Evolutionary conservation across 2,113 vertebrate genomes (phyloP).

Genomic region (Calidris pygmaea): DNA sequence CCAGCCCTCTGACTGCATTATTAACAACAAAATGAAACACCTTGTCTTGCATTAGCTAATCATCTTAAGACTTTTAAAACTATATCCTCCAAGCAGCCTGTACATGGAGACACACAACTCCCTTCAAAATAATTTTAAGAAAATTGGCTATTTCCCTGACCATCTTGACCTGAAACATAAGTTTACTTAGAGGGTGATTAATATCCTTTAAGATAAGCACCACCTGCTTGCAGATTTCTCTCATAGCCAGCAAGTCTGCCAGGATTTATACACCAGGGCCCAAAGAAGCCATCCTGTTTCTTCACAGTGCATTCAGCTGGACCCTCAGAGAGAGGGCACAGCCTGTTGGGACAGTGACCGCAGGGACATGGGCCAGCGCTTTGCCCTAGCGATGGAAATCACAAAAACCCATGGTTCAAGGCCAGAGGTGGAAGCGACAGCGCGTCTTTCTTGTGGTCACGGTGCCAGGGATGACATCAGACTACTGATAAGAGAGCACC

Average conservation of each 20-base stretch:
- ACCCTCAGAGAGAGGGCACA: background rate
- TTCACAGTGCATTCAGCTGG: background rate
- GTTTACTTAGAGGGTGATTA: background rate
- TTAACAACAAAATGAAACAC: background rate
- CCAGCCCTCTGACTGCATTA: background rate
- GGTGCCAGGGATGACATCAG: rapidly evolving
- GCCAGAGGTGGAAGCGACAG: rapidly evolving
- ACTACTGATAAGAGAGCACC: too few relatives aligned
- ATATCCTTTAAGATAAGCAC: background rate
- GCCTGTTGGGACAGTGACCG: too few relatives aligned
- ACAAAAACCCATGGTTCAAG: background rate
- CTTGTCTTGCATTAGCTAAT: background rate
- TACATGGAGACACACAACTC: background rate
- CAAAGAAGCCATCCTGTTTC: background rate
- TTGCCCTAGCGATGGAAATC: background rate
- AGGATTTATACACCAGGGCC: background rate
- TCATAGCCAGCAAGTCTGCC: background rate
- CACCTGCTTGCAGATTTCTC: background rate
- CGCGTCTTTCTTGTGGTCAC: rapidly evolving
- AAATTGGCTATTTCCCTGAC: background rate
- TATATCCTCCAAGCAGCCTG: background rate
- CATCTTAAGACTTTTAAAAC: background rate
- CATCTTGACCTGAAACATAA: background rate
- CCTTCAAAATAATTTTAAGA: background rate
- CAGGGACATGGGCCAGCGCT: rapidly evolving